phyloP scores from a whole-genome alignment of 2,888 invertebrate genomes.

The Sphinx pinastri region DNA sequence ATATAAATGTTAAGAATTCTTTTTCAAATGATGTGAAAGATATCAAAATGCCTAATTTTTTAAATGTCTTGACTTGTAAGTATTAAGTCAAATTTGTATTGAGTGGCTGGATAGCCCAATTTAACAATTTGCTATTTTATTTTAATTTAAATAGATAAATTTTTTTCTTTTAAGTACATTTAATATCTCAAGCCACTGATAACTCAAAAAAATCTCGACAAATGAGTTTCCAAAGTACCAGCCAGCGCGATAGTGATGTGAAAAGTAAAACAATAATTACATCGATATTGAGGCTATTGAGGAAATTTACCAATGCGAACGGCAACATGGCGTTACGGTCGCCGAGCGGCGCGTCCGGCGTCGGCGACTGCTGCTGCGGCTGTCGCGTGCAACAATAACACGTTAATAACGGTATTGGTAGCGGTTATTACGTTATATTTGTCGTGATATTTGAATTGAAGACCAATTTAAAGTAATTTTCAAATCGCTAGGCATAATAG shows the following conservation, averaged over 20 bases:
- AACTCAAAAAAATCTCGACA: neutral
- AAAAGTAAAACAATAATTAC: conserved; percentile 70
- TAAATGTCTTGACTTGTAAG: neutral
- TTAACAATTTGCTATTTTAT: neutral
- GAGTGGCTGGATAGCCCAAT: too few relatives aligned
- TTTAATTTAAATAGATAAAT: too few relatives aligned
- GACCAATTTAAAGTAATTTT: too few relatives aligned
- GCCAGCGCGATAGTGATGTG: conserved; percentile 40
- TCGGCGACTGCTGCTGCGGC: conserved; percentile 77
- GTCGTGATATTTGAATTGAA: conserved; percentile 19
- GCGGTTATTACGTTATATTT: neutral
- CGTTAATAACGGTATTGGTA: conserved; percentile 7
- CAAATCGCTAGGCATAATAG: too few relatives aligned
- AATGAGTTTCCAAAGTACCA: conserved; percentile 53
- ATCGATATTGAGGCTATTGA: conserved; percentile 82
- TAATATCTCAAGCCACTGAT: neutral
- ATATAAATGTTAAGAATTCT: too few relatives aligned
- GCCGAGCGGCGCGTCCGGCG: conserved; percentile 69
- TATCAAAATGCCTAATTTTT: neutral
- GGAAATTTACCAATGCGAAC: conserved; percentile 82
- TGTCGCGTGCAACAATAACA: conserved; percentile 44
- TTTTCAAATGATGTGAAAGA: too few relatives aligned
- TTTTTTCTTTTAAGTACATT: neutral
- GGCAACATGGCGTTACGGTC: conserved; percentile 78
- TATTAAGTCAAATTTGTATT: neutral